Conservation (phyloP, 2,113 vertebrate species). For the Pangasianodon gigas region DNA sequence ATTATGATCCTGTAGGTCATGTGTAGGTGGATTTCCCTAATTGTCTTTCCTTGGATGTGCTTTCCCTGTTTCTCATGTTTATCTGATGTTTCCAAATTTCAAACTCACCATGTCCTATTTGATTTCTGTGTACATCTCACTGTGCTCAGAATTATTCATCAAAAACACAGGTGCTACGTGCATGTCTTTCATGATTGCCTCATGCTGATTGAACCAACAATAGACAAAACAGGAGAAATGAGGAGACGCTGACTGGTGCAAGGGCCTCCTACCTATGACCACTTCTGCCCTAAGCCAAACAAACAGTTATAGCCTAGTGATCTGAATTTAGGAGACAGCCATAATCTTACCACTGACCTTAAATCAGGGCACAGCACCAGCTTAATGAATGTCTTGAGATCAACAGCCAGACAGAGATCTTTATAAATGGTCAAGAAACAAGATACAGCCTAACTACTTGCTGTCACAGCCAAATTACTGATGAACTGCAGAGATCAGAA, state of each 20-base stretch:
- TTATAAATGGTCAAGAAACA: background rate
- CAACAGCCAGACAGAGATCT: background rate
- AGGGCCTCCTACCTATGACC: background rate
- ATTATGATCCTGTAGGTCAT: conserved; percentile 49
- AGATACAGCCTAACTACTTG: background rate
- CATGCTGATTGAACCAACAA: conserved; percentile 27
- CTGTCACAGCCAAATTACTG: background rate
- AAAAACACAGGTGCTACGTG: conserved; percentile 46
- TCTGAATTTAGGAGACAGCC: background rate
- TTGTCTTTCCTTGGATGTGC: conserved; percentile 31
- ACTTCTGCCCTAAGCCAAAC: background rate
- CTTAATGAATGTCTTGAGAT: background rate
- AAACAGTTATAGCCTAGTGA: background rate
- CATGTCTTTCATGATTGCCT: conserved; percentile 39
- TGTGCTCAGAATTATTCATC: conserved; percentile 58
- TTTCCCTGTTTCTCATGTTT: conserved; percentile 30
- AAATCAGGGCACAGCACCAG: background rate
- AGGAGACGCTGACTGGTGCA: background rate
- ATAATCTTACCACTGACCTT: background rate
- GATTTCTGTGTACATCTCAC: conserved; percentile 40
- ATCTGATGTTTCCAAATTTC: conserved; percentile 42
- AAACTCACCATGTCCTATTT: conserved; percentile 30
- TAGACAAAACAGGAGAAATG: conserved; percentile 11
- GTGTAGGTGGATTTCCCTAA: conserved; percentile 46
- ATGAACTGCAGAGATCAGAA: background rate